phyloP scores from a whole-genome alignment of 2,113 vertebrate genomes.

The Lichenostomus cassidix region DNA sequence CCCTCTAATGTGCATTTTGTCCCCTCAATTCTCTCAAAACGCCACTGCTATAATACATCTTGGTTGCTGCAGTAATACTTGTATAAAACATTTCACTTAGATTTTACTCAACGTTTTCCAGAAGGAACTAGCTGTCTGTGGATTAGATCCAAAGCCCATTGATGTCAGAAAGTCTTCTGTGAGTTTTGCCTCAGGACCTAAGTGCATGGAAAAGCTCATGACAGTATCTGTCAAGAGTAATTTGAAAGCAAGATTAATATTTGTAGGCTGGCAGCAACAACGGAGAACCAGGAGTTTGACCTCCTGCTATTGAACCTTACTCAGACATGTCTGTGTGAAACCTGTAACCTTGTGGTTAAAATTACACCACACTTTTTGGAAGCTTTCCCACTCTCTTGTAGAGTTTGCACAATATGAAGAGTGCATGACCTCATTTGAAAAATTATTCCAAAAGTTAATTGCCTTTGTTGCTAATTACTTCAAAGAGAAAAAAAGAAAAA shows the following conservation, averaged over 20 bases:
- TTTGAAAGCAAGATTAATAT: conserved; percentile 56
- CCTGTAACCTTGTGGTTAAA: not conserved
- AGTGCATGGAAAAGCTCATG: not conserved
- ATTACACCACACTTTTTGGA: not conserved
- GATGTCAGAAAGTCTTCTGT: conserved; percentile 29
- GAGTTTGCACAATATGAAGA: not conserved
- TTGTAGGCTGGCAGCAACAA: not conserved
- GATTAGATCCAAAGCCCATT: conserved; percentile 6
- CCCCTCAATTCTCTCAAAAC: not conserved
- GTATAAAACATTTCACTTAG: conserved; percentile 22
- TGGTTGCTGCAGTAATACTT: not conserved
- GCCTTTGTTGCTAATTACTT: not conserved
- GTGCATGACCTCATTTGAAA: not conserved
- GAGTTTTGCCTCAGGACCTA: conserved; percentile 33
- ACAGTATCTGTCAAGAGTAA: conserved; percentile 32
- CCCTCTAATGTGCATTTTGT: not conserved
- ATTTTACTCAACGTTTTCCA: conserved; percentile 38
- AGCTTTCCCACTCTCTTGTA: not conserved
- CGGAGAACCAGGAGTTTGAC: not conserved
- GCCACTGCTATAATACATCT: not conserved
- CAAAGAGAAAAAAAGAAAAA: not conserved
- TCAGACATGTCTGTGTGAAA: not conserved
- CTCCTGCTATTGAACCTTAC: not conserved
- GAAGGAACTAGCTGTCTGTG: conserved; percentile 31
- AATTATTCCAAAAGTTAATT: not conserved